Percentiles rank a stretch among this genome's conserved stretches.
phyloP scores from a whole-genome alignment of 2,888 invertebrate genomes.

The Hemistola chrysoprasaria region DNA sequence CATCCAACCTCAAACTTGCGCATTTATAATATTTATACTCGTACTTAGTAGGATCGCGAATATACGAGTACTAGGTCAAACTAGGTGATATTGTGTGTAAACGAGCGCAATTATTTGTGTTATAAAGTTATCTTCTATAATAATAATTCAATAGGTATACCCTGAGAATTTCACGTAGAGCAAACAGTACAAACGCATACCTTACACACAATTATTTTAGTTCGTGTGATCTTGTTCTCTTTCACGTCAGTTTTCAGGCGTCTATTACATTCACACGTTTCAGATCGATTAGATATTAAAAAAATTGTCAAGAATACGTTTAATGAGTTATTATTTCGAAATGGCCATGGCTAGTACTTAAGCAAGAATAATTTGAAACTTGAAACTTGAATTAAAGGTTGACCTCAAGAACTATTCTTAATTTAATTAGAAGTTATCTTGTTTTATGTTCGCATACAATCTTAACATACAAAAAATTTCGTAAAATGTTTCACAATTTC shows the following conservation, averaged over 20 bases:
- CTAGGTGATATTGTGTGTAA: too few relatives aligned
- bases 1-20: too few relatives aligned
- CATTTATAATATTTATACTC: too few relatives aligned
- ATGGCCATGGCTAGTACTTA: constrained; percentile 7
- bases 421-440: constrained; percentile 17
- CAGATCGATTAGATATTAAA: constrained; percentile 6
- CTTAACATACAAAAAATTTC: background rate
- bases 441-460: constrained; percentile 11
- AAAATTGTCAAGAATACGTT: constrained; percentile 2
- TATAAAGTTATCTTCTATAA: too few relatives aligned
- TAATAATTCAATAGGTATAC: too few relatives aligned
- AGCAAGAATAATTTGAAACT: constrained; percentile 16
- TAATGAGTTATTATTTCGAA: constrained; percentile 15
- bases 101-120: too few relatives aligned
- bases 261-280: constrained; percentile 10
- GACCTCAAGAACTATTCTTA: constrained; percentile 12
- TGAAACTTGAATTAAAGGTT: constrained; percentile 5
- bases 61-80: too few relatives aligned
- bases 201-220: background rate
- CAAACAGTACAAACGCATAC: background rate
- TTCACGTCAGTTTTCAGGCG: background rate
- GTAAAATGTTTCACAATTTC: constrained; percentile 8
- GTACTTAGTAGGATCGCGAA: too few relatives aligned
- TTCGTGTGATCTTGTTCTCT: background rate
- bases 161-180: too few relatives aligned